These are phyloP conservation scores for Copsychus sechellarum DNA, from an alignment of 2,113 vertebrate species.

Conservation along the genomic window DNA sequence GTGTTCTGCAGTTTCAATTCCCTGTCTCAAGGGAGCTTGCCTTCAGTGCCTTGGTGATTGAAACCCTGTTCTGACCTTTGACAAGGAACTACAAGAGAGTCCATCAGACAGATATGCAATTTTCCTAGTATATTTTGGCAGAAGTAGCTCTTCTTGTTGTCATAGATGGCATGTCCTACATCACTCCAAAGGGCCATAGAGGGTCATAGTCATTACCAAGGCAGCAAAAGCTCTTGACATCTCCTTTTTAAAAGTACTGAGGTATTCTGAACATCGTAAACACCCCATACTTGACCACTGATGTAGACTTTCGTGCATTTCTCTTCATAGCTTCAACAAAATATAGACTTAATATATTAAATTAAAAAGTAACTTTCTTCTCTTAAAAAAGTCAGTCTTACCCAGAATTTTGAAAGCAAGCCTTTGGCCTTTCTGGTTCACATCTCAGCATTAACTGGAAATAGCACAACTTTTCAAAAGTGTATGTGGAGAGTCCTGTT, in stretches of 20 bases:
- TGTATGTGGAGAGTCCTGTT: not conserved
- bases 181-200: not conserved
- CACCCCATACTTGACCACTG: not conserved
- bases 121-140: not conserved
- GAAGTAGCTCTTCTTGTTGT: not conserved
- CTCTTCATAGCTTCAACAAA: not conserved
- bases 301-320: not conserved
- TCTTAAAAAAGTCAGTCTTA: not conserved
- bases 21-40: not conserved
- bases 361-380: not conserved
- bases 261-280: not conserved
- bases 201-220: not conserved
- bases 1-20: not conserved
- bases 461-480: not conserved
- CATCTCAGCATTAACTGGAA: not conserved
- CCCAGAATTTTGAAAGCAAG: not conserved
- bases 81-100: not conserved
- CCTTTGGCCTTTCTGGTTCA: not conserved
- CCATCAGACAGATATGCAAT: not conserved
- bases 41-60: not conserved
- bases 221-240: not conserved
- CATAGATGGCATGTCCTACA: not conserved
- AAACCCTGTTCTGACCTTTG: not conserved
- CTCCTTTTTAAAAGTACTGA: not conserved
- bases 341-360: not conserved